Evolutionary conservation across 2,888 invertebrate species (phyloP).

Genomic region (Sarcophaga rosellei): DNA sequence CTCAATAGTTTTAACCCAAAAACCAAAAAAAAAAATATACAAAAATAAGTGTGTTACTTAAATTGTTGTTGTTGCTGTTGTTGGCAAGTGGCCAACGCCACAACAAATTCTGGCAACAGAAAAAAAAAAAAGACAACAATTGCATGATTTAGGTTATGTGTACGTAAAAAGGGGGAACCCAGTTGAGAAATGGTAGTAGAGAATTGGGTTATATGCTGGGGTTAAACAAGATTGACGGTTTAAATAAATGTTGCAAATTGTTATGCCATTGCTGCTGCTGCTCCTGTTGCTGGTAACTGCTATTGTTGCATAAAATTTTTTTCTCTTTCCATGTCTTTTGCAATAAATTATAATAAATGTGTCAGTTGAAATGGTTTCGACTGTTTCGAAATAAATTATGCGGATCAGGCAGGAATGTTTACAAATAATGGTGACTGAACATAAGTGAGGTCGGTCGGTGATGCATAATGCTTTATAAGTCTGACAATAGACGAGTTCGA

Average conservation of each 20-base stretch:
- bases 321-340: conserved; percentile 1
- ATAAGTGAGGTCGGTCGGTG: no score
- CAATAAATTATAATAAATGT: conserved; percentile 16
- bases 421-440: no score
- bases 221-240: conserved; percentile 57
- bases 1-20: conserved; percentile 24
- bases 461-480: no score
- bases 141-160: background rate
- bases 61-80: background rate
- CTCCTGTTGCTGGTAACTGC: background rate
- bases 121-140: background rate
- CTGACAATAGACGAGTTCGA: no score
- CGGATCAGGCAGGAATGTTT: background rate
- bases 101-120: conserved; percentile 3
- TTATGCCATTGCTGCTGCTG: conserved; percentile 5
- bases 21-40: background rate
- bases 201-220: conserved; percentile 36
- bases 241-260: conserved; percentile 53
- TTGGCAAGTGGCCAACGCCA: conserved; percentile 29
- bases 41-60: no score
- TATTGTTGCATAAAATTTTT: background rate
- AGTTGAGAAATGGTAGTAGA: background rate
- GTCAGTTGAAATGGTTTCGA: background rate
- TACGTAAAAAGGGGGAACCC: background rate
- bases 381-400: background rate